Conservation (phyloP, 2,797 vertebrate species). For the Esox masquinongy region DNA sequence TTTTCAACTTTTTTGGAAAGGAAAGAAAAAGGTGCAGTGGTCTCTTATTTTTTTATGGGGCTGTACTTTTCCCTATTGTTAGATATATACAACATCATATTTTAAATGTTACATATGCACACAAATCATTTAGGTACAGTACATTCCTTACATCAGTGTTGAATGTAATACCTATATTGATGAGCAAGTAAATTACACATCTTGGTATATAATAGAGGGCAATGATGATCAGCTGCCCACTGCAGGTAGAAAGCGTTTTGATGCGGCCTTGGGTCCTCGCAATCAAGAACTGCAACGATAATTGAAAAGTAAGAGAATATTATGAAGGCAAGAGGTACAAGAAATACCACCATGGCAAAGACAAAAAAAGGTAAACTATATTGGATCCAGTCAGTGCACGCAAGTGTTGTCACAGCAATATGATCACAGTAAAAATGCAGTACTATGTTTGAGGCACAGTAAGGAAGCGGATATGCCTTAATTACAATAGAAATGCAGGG, state of each 20-base stretch:
- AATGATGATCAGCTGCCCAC: conserved; percentile 62
- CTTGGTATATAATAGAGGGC: conserved; percentile 69
- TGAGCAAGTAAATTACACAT: conserved; percentile 64
- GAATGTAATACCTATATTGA: conserved; percentile 50
- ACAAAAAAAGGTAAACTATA: conserved; percentile 66
- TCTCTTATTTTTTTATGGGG: too few species aligned
- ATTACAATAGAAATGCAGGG: conserved; percentile 24
- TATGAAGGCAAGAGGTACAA: too few species aligned
- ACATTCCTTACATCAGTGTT: conserved; percentile 42
- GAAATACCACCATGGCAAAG: conserved; percentile 55
- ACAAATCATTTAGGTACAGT: too few species aligned
- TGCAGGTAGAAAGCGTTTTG: too few species aligned
- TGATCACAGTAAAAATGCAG: conserved; percentile 78
- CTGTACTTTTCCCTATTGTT: too few species aligned
- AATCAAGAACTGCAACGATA: too few species aligned
- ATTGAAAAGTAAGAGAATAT: too few species aligned
- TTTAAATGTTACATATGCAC: too few species aligned
- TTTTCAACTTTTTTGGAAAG: too few species aligned
- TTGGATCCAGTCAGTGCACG: conserved; percentile 68
- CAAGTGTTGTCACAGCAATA: conserved; percentile 67
- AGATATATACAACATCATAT: too few species aligned
- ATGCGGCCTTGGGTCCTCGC: too few species aligned
- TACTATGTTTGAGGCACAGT: conserved; percentile 72
- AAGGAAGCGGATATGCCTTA: conserved; percentile 70
- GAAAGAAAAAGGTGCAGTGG: too few species aligned